These are phyloP conservation scores for Drosophila azteca DNA, from an alignment of 1,140 invertebrate genomes.

Conservation along the genomic window DNA sequence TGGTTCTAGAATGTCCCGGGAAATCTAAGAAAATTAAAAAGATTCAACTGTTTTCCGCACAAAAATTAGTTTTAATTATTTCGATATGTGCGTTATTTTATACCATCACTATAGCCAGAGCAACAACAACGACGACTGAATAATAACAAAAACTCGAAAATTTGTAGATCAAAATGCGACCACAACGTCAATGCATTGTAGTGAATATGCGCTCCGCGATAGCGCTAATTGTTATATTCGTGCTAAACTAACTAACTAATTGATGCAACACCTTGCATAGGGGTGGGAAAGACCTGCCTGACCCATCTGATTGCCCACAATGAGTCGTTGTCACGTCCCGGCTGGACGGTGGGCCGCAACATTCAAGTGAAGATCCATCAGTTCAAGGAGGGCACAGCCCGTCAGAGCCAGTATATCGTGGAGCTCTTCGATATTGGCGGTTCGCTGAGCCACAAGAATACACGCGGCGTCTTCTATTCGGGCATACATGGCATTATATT, in stretches of 20 bases:
- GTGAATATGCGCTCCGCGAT: constrained; percentile 84
- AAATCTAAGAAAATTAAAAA: no score
- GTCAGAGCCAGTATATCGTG: constrained; percentile 95
- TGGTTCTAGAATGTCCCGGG: no score
- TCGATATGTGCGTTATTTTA: no score
- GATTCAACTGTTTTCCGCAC: no score
- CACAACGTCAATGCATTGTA: constrained; percentile 80
- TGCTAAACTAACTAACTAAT: constrained; percentile 25
- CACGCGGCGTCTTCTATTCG: constrained; percentile 96
- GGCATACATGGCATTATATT: constrained; percentile 96
- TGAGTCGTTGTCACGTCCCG: constrained; percentile 91
- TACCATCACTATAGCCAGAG: no score
- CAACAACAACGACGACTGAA: no score
- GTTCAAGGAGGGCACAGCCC: constrained; percentile 96
- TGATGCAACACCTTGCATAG: constrained; percentile 81
- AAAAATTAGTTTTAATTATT: no score
- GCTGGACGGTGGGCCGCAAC: constrained; percentile 97
- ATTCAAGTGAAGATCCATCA: constrained; percentile 98
- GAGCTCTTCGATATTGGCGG: constrained; percentile 99
- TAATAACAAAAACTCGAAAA: background rate
- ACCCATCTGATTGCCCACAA: constrained; percentile 96
- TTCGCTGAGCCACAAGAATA: constrained; percentile 95
- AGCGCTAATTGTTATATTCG: constrained; percentile 83
- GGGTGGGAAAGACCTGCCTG: constrained; percentile 97
- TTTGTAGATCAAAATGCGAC: constrained; percentile 28